Base-by-base conservation (phyloP, 1,140 invertebrate genomes). In the Atta texana region DNA sequence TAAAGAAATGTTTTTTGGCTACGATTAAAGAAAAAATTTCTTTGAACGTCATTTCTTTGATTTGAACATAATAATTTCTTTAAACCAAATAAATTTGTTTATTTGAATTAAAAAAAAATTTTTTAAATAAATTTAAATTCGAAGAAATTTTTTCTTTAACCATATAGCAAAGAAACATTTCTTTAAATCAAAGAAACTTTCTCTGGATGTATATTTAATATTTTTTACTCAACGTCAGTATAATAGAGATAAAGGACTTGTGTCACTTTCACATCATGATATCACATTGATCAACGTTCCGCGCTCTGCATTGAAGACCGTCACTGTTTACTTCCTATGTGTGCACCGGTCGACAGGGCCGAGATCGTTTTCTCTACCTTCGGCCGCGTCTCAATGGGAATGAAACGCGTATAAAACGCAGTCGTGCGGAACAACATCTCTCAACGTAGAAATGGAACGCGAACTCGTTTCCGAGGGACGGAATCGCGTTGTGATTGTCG, bases 341-440 rank as follows among this genome's bases (percentile, higher is more conserved):
- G 76, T 63, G 57, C 74, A 76, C 75, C 61, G 82, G 69, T 55
- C 34, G 71, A 49, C 51, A 44, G 39, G 16, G 28, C 8, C 14
- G 49, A 16, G 49, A 51, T 51, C 49, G 14, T 51, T 51, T 87
- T 85, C 84, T 39, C 66, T 78, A 31, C 3, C 66, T 49, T 49
- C 51, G 57, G 16, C 49, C 84, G 18, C 72, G 7, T 57, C 8
- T 64, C 34, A 44, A 72, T 72, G 66, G 66, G 85, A 87, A 34
- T 34, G 31, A 34, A 34, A 77, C 88, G 69, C 85, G 87, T 77
- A 84, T 31, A 64, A 55, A 55, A 64, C 34, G 28, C 78, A 85
- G 85, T 89, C 89, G 85, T 87, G 88, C 74, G 88, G 85, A 86
- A 88, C 88, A 88, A 71, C 87, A 39, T 51, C 71, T n/a, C n/a